Percentiles rank a stretch among this genome's conserved stretches.
These are phyloP conservation scores for Anser cygnoides DNA, from an alignment of 2,113 vertebrate species.

Conservation along the genomic window DNA sequence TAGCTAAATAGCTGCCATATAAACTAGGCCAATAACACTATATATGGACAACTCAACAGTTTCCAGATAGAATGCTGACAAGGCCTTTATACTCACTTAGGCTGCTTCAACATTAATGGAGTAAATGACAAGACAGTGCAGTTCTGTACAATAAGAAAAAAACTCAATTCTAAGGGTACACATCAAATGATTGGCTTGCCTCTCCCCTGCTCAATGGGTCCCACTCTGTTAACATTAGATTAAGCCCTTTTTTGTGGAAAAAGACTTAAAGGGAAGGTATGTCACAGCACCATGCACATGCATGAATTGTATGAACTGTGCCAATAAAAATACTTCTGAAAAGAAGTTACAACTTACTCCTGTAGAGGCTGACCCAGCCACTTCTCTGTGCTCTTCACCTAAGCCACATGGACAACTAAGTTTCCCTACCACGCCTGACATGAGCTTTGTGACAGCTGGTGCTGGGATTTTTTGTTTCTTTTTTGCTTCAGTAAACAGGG, in stretches of 20 bases:
- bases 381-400: background rate
- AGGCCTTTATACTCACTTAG: background rate
- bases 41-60: background rate
- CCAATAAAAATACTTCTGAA: background rate
- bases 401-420: background rate
- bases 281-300: background rate
- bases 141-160: background rate
- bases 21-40: background rate
- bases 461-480: background rate
- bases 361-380: background rate
- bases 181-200: background rate
- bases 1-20: background rate
- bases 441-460: background rate
- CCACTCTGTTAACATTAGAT: background rate
- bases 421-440: accelerated
- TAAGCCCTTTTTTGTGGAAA: background rate
- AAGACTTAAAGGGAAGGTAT: background rate
- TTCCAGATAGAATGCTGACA: background rate
- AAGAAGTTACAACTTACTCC: background rate
- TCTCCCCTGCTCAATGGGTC: background rate
- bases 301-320: background rate
- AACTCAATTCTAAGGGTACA: background rate
- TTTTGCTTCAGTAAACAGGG: background rate
- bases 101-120: background rate
- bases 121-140: background rate